Conservation (phyloP, 2,113 vertebrate genomes). For the Campylomormyrus numenius region DNA sequence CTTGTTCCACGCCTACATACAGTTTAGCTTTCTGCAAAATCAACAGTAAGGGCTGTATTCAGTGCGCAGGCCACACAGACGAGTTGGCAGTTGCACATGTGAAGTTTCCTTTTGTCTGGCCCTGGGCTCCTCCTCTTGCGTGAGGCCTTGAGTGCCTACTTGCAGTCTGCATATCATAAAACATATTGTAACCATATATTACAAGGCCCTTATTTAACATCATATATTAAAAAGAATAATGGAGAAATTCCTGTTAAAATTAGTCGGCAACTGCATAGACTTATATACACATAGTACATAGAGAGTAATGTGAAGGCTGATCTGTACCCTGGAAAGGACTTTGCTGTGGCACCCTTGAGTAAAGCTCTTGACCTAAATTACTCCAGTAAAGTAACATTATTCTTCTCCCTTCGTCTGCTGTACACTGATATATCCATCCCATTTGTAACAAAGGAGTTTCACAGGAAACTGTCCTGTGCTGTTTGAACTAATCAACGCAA, state of each 20-base stretch:
- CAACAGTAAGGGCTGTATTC: background rate
- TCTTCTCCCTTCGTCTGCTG: background rate
- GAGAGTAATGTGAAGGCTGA: background rate
- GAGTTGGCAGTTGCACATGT: background rate
- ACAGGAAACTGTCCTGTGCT: background rate
- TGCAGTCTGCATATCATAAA: background rate
- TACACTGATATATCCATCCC: background rate
- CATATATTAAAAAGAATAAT: background rate
- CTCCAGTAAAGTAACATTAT: background rate
- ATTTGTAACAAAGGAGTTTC: background rate
- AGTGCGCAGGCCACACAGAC: background rate
- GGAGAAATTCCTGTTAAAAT: background rate
- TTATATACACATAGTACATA: background rate
- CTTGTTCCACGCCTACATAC: background rate
- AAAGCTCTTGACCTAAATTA: background rate
- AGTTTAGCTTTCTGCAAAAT: background rate
- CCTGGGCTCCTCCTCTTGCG: background rate
- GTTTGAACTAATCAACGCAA: conserved; percentile 22
- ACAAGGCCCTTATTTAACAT: background rate
- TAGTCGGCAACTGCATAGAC: background rate
- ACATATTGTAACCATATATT: background rate
- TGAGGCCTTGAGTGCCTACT: background rate
- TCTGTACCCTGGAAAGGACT: background rate
- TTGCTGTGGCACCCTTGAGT: background rate
- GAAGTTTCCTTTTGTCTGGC: background rate